These are phyloP conservation scores for Venusia cambrica DNA, from an alignment of 2,888 invertebrate species.

Conservation along the genomic window DNA sequence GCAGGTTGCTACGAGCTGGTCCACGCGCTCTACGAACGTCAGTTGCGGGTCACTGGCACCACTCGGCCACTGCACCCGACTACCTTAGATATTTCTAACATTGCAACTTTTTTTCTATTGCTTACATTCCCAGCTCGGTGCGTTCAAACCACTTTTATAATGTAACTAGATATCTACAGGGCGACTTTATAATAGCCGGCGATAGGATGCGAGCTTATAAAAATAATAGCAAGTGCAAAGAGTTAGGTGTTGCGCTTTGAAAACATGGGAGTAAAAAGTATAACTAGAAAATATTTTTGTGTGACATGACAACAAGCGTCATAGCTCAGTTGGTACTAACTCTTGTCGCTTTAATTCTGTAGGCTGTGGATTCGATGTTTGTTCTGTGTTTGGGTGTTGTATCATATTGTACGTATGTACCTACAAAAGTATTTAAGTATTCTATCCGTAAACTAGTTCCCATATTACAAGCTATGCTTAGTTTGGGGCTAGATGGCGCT, in stretches of 20 bases:
- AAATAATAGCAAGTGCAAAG: slow-evolving; percentile 1
- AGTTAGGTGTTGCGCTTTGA: slow-evolving; percentile 8
- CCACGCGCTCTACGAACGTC: slow-evolving; percentile 38
- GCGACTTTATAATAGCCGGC: slow-evolving; percentile 24
- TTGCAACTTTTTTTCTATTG: slow-evolving; percentile 73
- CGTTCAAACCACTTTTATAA: slow-evolving; percentile 46
- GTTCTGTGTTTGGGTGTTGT: too few species aligned
- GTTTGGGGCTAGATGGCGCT: too few species aligned
- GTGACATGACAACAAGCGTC: too few species aligned
- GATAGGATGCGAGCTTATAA: slow-evolving; percentile 15
- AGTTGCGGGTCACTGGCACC: slow-evolving; percentile 74
- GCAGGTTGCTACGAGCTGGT: slow-evolving; percentile 53
- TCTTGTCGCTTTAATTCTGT: too few species aligned
- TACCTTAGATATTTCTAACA: slow-evolving; percentile 77
- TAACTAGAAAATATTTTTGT: too few species aligned
- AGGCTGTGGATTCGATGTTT: too few species aligned
- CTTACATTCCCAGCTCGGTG: slow-evolving; percentile 65
- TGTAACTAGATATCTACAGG: slow-evolving; percentile 30
- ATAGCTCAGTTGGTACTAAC: too few species aligned
- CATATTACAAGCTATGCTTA: too few species aligned
- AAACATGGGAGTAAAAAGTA: slow-evolving; percentile 4
- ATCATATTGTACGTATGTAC: too few species aligned
- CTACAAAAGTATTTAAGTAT: too few species aligned
- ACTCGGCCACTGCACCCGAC: slow-evolving; percentile 73
- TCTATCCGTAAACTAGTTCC: too few species aligned